These are phyloP conservation scores for Psittacara wagleri DNA, from an alignment of 2,113 vertebrate species.

Conservation along the genomic window DNA sequence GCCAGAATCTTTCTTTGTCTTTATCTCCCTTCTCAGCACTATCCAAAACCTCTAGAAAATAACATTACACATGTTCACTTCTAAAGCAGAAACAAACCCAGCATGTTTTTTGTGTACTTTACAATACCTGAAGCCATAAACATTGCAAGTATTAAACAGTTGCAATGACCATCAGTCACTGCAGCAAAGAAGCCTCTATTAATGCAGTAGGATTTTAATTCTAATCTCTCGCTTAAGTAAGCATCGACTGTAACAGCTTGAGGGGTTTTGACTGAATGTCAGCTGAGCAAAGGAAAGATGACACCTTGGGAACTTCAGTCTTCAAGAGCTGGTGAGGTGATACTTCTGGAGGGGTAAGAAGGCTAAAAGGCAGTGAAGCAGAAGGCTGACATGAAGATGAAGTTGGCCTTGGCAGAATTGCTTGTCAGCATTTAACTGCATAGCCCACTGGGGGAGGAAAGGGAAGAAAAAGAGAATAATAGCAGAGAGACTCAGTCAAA, in stretches of 20 bases:
- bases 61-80: neutral
- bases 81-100: neutral
- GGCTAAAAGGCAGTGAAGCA: neutral
- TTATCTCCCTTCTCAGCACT: neutral
- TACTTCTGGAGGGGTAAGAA: neutral
- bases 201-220: neutral
- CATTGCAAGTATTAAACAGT: neutral
- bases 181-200: neutral
- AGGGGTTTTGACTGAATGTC: neutral
- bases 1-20: neutral
- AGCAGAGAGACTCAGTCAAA: neutral
- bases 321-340: neutral
- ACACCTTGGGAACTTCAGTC: neutral
- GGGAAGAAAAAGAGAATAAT: neutral
- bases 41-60: neutral
- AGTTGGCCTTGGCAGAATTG: neutral
- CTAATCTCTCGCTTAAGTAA: neutral
- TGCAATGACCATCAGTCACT: neutral
- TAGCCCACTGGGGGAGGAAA: neutral
- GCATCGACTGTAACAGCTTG: neutral
- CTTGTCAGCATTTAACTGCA: neutral
- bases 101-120: neutral
- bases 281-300: slow-evolving; percentile 10
- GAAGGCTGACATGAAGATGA: neutral
- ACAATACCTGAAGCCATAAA: neutral